phyloP scores from a whole-genome alignment of 2,797 vertebrate species.

The Tarsius wallacei region DNA sequence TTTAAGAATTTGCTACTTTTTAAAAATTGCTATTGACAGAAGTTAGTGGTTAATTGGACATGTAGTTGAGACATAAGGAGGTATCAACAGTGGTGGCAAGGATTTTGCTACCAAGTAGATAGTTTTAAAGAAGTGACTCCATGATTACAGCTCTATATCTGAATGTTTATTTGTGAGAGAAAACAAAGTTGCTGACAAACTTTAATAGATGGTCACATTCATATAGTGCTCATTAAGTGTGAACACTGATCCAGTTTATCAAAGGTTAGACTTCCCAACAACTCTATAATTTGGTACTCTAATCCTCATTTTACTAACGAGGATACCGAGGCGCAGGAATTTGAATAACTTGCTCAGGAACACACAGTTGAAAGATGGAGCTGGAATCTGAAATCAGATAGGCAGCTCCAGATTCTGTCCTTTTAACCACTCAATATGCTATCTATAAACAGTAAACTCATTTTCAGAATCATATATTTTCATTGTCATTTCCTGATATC shows the following conservation, averaged over 20 bases:
- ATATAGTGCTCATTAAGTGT: background rate
- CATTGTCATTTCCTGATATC: background rate
- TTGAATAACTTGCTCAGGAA: background rate
- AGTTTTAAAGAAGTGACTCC: background rate
- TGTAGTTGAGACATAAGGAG: background rate
- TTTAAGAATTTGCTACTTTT: background rate
- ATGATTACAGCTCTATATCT: background rate
- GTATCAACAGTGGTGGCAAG: background rate
- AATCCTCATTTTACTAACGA: background rate
- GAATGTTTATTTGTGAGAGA: background rate
- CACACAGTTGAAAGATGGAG: background rate
- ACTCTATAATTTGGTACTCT: background rate
- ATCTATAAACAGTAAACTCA: background rate
- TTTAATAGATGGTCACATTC: background rate
- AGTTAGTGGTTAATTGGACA: background rate
- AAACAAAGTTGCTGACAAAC: background rate
- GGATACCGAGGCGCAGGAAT: conserved; percentile 3
- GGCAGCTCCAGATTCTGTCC: background rate
- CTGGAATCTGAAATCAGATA: conserved; percentile 7
- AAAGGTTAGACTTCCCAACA: background rate
- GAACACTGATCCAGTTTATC: background rate
- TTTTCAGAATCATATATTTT: conserved; percentile 18
- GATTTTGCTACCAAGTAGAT: background rate
- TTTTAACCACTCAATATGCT: background rate
- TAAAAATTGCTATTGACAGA: background rate